Conservation (phyloP, 2,797 vertebrate species). For the Enteromius viviparus region DNA sequence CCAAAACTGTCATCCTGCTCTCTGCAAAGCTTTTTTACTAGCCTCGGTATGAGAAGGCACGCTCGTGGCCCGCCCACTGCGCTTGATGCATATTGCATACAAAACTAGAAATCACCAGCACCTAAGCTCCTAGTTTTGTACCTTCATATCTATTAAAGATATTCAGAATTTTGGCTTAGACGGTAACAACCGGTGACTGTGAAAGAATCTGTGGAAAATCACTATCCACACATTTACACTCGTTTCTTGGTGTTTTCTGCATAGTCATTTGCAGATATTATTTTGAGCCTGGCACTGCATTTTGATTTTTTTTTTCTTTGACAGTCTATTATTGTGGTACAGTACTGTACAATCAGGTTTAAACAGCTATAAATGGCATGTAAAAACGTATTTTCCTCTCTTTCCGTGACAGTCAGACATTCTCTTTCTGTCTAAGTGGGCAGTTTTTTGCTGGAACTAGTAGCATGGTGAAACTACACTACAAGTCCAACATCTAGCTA, state of each 20-base stretch:
- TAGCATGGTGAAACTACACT: not conserved
- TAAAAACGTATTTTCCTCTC: not conserved
- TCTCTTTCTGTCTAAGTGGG: not conserved
- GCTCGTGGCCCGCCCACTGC: not conserved
- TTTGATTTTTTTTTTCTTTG: not conserved
- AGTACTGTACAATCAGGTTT: not conserved
- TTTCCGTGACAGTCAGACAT: not conserved
- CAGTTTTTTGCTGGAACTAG: not conserved
- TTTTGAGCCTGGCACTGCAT: slow-evolving; percentile 15
- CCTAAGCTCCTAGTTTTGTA: slow-evolving; percentile 15
- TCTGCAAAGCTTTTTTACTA: slow-evolving; percentile 8
- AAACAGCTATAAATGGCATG: not conserved
- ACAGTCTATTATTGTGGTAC: slow-evolving; percentile 3
- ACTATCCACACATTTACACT: slow-evolving; percentile 6
- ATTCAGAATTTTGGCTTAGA: not conserved
- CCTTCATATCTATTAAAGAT: not conserved
- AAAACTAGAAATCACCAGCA: not conserved
- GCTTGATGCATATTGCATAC: not conserved
- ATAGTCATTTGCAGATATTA: slow-evolving; percentile 19
- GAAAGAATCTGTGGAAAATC: slow-evolving; percentile 3
- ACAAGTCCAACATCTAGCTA: not conserved
- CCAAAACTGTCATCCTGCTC: slow-evolving; percentile 6
- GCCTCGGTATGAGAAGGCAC: not conserved
- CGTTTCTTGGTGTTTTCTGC: slow-evolving; percentile 16
- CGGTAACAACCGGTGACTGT: not conserved